Evolutionary conservation across 2,797 vertebrate species (phyloP), one percentile per base, ranked within the genome.

Genomic region (Gobionotothen gibberifrons): DNA sequence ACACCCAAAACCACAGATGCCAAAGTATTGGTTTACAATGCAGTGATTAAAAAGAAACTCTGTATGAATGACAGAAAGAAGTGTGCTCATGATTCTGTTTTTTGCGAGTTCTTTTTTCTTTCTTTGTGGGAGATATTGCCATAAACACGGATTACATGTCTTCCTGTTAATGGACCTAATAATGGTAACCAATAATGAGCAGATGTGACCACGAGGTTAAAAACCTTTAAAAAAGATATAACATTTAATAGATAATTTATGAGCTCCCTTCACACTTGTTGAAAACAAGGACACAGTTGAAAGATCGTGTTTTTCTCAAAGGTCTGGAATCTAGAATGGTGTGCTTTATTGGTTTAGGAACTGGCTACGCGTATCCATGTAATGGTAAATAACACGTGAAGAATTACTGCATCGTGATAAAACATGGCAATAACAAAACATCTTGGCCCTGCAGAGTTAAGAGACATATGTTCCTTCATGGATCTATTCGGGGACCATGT

Each of bases 121-220:
- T 73, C 43, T 47, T n/a, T 17, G 5, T 49, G 6, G 51, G 73
- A 78, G 49, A 83, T 72, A 69, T 44, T 69, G 44, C 65, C 72
- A 15, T 26, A 65, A 79, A 71, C 40, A 47, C 46, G 36, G 36
- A 48, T 63, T 76, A 66, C 17, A 68, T n/a, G 54, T 69, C 63
- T 59, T 49, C 16, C 39, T 65, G 48, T 65, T 80, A 86, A 76
- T 84, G 60, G 84, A 60, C 63, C 46, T 76, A 22, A 81, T 84
- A 54, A 74, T 29, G 7, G 42, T 3, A 69, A 63, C n/a, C 72
- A 76, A 78, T 84, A 62, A 75, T 71, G 13, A 74, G 46, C 84
- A 87, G 79, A 85, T 87, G 82, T 81, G 43, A 61, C 49, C 44
- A 11, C 58, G 54, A 53, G 14, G 12, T 57, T 10, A 19, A 13